Base-by-base conservation (phyloP, 2,888 invertebrate species). In the Tiliacea aurago region DNA sequence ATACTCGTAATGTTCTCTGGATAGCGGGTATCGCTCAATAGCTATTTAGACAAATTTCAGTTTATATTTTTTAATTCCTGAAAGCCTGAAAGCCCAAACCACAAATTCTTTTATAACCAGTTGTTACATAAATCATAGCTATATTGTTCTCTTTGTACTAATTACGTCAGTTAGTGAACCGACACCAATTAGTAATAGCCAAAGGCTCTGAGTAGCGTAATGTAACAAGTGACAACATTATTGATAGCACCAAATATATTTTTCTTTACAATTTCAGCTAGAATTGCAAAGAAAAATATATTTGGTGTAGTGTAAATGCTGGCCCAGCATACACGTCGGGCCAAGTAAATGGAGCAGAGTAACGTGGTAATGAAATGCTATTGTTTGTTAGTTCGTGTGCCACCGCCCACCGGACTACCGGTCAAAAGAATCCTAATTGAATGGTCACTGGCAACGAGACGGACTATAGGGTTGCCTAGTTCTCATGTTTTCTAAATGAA, bases 401-500 rank as follows among this genome's bases (percentile, higher is more conserved):
- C 68, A 2, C 47, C 64, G 68, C 53, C 65, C 84, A 58, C 69
- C 68, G 62, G 81, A 69, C 84, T 74, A 65, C 75, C 67, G 64
- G 45, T 67, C 75, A 84, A 75, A 81, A 80, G 65, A 66, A 74
- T 68, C 56, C 56, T 84, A 80, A 80, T 84, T 80, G 63, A 84
- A 83, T 61, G 55, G 43, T 70, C 55, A 58, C 43, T 37, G 13
- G 41, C 61, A 69, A 55, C 37, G 58, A 80, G 47, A 66, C 20
- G 23, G 62, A 79, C 47, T 53, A n/a, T 64, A 70, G 83, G 64
- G 83, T 49, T 78, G 61, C 33, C 51, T 10, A 56, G 43, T 15
- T 49, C 15, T 62, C 41, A 13, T 13, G 13, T 43, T 28, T 43
- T 43, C 11, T 10, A 20, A 47, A 53, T 33, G 20, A 51, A 41